A percentile compares a stretch with the other conserved stretches of the same genome.
Evolutionary conservation across 2,888 invertebrate genomes (phyloP).

Genomic region (Oligia latruncula): DNA sequence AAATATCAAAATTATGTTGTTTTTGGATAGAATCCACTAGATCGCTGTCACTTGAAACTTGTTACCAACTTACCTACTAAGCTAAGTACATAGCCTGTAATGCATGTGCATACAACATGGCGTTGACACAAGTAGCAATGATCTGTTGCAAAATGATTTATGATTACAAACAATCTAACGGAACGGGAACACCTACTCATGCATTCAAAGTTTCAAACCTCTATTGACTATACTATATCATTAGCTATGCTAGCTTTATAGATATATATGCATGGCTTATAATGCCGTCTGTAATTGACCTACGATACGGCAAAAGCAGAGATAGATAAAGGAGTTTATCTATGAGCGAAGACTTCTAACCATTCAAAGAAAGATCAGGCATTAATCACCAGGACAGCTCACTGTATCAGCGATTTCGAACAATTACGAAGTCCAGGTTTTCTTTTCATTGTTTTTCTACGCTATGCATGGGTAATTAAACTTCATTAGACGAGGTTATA

Average conservation of each 20-base stretch:
- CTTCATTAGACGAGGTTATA: background rate
- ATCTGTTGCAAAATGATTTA: conserved; percentile 56
- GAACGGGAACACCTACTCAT: conserved; percentile 33
- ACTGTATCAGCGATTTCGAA: background rate
- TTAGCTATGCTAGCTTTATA: background rate
- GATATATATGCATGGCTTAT: background rate
- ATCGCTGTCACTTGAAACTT: conserved; percentile 44
- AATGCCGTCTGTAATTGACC: background rate
- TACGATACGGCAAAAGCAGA: background rate
- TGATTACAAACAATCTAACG: conserved; percentile 42
- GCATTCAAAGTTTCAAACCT: conserved; percentile 8
- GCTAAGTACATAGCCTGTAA: conserved; percentile 27
- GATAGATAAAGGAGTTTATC: no score
- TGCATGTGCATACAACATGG: conserved; percentile 33
- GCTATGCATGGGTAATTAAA: background rate
- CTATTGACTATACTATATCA: background rate
- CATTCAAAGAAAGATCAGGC: background rate
- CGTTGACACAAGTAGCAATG: conserved; percentile 48
- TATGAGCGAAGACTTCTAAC: background rate
- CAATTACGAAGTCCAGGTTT: background rate
- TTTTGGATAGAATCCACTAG: background rate
- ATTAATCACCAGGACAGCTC: background rate
- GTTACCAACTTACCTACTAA: conserved; percentile 1
- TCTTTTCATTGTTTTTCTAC: background rate
- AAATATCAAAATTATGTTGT: no score